phyloP scores from a whole-genome alignment of 2,888 invertebrate species.

The Schizaphis graminum region DNA sequence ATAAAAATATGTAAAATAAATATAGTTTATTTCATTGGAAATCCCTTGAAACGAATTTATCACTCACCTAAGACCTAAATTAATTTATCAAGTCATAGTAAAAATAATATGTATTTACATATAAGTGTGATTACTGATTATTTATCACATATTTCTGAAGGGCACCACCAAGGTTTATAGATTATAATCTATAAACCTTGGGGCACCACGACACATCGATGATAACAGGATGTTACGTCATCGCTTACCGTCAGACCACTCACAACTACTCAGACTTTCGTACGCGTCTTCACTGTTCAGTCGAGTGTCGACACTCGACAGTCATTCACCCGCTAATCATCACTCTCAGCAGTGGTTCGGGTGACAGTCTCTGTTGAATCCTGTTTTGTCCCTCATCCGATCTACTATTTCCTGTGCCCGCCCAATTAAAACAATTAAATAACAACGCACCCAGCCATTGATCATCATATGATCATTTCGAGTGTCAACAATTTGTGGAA shows the following conservation, averaged over 20 bases:
- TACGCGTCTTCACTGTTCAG: background rate
- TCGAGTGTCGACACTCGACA: too few species aligned
- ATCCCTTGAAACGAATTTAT: too few species aligned
- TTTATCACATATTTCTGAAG: background rate
- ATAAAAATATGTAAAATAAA: too few species aligned
- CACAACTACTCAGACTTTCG: background rate
- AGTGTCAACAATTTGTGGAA: background rate
- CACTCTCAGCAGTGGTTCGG: background rate
- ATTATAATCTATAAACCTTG: too few species aligned
- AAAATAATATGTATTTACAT: too few species aligned
- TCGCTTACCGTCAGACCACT: background rate
- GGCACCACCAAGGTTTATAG: too few species aligned
- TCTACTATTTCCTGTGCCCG: background rate
- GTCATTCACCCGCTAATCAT: background rate
- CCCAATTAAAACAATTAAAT: background rate
- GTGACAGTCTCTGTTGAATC: background rate
- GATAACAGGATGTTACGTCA: background rate
- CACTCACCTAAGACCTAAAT: too few species aligned
- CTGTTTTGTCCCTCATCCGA: background rate
- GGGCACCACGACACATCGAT: background rate
- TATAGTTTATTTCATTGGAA: too few species aligned
- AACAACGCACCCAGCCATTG: background rate
- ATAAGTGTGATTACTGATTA: too few species aligned
- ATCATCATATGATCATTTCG: constrained; percentile 13
- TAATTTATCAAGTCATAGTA: too few species aligned